Percentiles rank a stretch among this genome's conserved stretches.
phyloP scores from a whole-genome alignment of 2,113 vertebrate genomes.

The Ciconia boyciana region DNA sequence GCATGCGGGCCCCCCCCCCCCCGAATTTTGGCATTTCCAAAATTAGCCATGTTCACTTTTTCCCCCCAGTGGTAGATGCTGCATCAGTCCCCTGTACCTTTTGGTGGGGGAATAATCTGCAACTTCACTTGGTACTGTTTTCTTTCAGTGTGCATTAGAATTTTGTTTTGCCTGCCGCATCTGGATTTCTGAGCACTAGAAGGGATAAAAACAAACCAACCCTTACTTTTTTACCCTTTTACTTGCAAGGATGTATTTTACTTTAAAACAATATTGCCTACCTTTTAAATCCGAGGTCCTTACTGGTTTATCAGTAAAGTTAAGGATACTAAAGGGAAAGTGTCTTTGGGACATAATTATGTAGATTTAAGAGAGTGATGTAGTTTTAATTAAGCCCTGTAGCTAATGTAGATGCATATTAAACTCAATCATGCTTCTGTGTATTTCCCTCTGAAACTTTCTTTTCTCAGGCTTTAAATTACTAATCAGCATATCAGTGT shows the following conservation, averaged over 20 bases:
- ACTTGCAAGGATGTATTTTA: conserved; percentile 14
- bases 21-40: background rate
- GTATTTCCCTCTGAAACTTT: conserved; percentile 54
- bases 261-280: conserved; percentile 3
- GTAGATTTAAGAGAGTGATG: conserved; percentile 63
- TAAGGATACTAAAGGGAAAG: conserved; percentile 51
- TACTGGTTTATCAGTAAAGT: conserved; percentile 36
- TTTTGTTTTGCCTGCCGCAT: background rate
- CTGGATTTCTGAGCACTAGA: background rate
- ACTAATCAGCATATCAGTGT: conserved; percentile 23
- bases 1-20: background rate
- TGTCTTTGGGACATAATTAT: conserved; percentile 70
- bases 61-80: background rate
- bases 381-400: conserved; percentile 69
- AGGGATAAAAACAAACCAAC: background rate
- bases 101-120: background rate
- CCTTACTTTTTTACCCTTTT: background rate
- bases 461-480: conserved; percentile 51
- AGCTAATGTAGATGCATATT: conserved; percentile 56
- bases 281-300: conserved; percentile 9
- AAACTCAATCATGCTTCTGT: conserved; percentile 35
- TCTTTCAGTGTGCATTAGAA: background rate
- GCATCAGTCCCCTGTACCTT: background rate
- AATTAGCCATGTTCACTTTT: background rate
- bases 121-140: background rate